Evolutionary conservation across 2,888 invertebrate genomes (phyloP).

Genomic region (Ophion ventricosus): DNA sequence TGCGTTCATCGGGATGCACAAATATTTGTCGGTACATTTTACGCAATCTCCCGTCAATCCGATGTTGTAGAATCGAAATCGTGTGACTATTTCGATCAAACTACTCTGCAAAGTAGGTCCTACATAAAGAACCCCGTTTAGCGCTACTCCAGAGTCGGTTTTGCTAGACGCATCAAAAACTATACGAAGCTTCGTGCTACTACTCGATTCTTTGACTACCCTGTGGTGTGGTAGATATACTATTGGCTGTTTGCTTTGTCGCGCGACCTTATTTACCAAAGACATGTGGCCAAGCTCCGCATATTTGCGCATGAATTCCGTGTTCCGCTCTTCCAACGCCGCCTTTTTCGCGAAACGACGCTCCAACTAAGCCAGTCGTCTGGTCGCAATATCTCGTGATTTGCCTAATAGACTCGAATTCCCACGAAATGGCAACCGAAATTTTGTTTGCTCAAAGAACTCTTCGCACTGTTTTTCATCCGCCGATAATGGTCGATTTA

Average conservation of each 20-base stretch:
- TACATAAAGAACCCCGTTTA: conserved; percentile 68
- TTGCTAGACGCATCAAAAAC: conserved; percentile 74
- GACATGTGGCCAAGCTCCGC: conserved; percentile 43
- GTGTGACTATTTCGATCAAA: conserved; percentile 63
- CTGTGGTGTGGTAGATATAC: conserved; percentile 44
- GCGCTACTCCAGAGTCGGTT: conserved; percentile 29
- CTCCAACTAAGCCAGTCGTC: conserved; percentile 16
- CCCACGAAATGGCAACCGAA: conserved; percentile 1
- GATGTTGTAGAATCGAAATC: conserved; percentile 67
- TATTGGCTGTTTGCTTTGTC: neutral
- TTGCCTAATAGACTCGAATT: neutral
- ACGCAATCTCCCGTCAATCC: conserved; percentile 71
- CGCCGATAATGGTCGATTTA: neutral
- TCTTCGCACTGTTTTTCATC: conserved; percentile 13
- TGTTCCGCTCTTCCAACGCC: conserved; percentile 7
- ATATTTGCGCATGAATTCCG: conserved; percentile 38
- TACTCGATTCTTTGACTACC: conserved; percentile 37
- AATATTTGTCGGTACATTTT: conserved; percentile 72
- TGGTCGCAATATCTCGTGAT: conserved; percentile 13
- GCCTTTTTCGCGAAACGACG: conserved; percentile 9
- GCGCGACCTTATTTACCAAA: neutral
- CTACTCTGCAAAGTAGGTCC: conserved; percentile 69
- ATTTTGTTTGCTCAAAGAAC: conserved; percentile 14
- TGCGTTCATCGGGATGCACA: conserved; percentile 41
- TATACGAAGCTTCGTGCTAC: conserved; percentile 69